These are phyloP conservation scores for Noturus placidus DNA, from an alignment of 2,113 vertebrate species.

Conservation along the genomic window DNA sequence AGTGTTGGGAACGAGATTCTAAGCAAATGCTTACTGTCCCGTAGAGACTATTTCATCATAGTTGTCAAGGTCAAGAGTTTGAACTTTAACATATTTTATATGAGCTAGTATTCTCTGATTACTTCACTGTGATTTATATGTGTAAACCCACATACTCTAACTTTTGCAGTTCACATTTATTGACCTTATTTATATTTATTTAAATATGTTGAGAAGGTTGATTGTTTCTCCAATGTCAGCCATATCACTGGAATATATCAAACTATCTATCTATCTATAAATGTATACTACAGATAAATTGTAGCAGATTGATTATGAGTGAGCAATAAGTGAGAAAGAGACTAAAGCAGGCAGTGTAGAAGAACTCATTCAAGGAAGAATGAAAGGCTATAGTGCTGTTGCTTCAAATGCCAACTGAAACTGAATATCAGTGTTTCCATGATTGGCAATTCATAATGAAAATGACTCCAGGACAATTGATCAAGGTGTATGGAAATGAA, in stretches of 20 bases:
- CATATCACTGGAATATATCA: background rate
- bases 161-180: background rate
- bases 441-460: background rate
- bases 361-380: background rate
- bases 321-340: background rate
- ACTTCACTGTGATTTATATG: background rate
- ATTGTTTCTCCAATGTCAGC: background rate
- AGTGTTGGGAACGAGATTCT: background rate
- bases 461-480: background rate
- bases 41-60: background rate
- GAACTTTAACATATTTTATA: background rate
- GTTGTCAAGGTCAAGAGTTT: background rate
- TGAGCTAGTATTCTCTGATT: background rate
- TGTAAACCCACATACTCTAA: background rate
- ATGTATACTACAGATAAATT: background rate
- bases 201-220: background rate
- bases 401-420: background rate
- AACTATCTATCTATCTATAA: no score
- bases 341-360: background rate
- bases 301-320: background rate
- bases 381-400: background rate
- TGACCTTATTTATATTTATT: background rate
- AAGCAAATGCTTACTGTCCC: background rate
- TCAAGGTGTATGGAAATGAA: background rate
- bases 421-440: background rate